A percentile compares a stretch with the other conserved stretches of the same genome.
phyloP scores from a whole-genome alignment of 2,888 invertebrate genomes.

The Chrysolina oricalcia region DNA sequence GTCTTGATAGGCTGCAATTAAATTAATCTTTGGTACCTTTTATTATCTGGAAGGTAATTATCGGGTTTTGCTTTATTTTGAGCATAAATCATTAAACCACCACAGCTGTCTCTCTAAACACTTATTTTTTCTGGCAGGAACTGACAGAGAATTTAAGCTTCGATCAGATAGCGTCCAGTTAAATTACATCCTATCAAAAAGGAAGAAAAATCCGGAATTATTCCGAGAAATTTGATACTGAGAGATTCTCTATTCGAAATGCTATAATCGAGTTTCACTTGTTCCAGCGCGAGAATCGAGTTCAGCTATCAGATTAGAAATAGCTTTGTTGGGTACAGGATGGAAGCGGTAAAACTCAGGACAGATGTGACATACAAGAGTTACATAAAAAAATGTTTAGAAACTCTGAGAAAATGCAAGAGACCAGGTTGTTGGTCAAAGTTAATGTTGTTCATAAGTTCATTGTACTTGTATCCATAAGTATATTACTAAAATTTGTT shows the following conservation, averaged over 20 bases:
- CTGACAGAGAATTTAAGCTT: constrained; percentile 33
- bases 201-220: constrained; percentile 38
- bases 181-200: constrained; percentile 43
- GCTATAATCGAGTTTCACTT: constrained; percentile 18
- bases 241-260: constrained; percentile 33
- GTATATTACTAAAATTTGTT: no score
- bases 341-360: not conserved
- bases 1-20: constrained; percentile 31
- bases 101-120: constrained; percentile 46
- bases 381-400: no score
- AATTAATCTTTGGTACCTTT: constrained; percentile 28
- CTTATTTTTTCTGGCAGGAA: constrained; percentile 38
- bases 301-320: constrained; percentile 2
- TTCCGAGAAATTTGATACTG: constrained; percentile 44
- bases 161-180: constrained; percentile 45
- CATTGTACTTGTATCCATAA: no score
- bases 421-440: no score
- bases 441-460: no score
- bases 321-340: not conserved
- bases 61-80: constrained; percentile 39
- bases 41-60: constrained; percentile 31
- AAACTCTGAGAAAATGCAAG: no score
- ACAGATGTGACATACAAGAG: no score
- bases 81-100: constrained; percentile 47
- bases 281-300: constrained; percentile 10